phyloP scores from a whole-genome alignment of 2,113 vertebrate species.

The Odobenus rosmarus region DNA sequence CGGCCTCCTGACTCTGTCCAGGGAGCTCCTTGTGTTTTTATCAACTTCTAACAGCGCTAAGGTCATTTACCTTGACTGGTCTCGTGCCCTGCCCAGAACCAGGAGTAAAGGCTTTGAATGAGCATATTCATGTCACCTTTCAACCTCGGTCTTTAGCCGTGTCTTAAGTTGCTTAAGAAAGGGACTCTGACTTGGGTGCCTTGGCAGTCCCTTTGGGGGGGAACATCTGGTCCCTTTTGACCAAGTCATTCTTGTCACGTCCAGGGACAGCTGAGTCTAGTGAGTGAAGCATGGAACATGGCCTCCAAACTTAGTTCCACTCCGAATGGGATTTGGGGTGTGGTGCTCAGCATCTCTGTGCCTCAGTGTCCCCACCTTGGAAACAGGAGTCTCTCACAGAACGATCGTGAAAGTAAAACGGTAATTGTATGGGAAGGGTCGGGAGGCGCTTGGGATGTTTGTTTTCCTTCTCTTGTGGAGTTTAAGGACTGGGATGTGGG shows the following conservation, averaged over 20 bases:
- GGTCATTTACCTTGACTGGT: not conserved
- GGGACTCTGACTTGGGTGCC: not conserved
- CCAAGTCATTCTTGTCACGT: not conserved
- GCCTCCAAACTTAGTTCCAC: not conserved
- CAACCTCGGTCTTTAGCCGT: not conserved
- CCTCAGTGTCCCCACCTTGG: not conserved
- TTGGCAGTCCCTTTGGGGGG: not conserved
- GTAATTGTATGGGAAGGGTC: not conserved
- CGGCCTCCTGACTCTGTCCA: not conserved
- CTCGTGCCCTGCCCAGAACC: not conserved
- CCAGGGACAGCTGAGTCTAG: not conserved
- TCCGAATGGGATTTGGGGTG: not conserved
- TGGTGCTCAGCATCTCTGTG: not conserved
- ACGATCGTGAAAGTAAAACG: accelerated
- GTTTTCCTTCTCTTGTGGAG: not conserved
- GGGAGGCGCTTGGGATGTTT: not conserved
- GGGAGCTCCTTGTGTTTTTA: not conserved
- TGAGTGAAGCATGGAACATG: not conserved
- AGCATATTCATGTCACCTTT: not conserved
- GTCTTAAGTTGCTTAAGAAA: not conserved
- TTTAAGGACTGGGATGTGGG: not conserved
- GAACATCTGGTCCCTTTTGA: not conserved
- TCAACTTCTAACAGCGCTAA: not conserved
- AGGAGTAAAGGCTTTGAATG: not conserved
- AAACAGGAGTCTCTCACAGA: not conserved